A percentile compares a stretch with the other conserved stretches of the same genome.
phyloP scores from a whole-genome alignment of 2,888 invertebrate species.

The Andrena flavipes region DNA sequence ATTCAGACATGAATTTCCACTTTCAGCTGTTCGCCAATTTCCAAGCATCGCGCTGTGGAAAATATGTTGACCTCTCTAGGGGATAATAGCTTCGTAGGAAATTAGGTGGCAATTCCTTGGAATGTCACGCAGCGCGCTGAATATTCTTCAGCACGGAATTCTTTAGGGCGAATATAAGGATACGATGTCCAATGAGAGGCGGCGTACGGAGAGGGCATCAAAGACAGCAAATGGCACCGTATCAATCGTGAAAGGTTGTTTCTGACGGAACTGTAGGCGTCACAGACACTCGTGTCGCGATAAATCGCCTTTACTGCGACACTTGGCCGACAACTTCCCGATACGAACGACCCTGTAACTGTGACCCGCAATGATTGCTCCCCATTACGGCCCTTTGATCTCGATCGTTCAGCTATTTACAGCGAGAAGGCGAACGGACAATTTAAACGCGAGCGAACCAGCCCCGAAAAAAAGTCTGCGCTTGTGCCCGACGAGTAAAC shows the following conservation, averaged over 20 bases:
- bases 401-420: slow-evolving; percentile 29
- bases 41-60: background rate
- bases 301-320: slow-evolving; percentile 58
- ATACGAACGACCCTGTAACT: slow-evolving; percentile 36
- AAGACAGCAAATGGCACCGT: background rate
- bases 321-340: slow-evolving; percentile 39
- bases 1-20: background rate
- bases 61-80: background rate
- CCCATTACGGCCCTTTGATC: slow-evolving; percentile 41
- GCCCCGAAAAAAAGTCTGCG: background rate
- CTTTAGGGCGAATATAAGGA: too few relatives aligned
- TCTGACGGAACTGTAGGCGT: slow-evolving; percentile 36
- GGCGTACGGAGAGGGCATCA: too few relatives aligned
- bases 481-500: background rate
- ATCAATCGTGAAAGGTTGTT: slow-evolving; percentile 8
- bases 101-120: background rate
- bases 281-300: slow-evolving; percentile 24
- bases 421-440: slow-evolving; percentile 16
- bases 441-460: background rate
- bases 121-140: background rate
- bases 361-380: slow-evolving; percentile 47
- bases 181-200: too few relatives aligned
- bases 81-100: background rate
- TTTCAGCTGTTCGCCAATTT: background rate
- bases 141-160: background rate